These are phyloP conservation scores for Bubalus kerabau DNA, from an alignment of 2,113 vertebrate species.

Conservation along the genomic window DNA sequence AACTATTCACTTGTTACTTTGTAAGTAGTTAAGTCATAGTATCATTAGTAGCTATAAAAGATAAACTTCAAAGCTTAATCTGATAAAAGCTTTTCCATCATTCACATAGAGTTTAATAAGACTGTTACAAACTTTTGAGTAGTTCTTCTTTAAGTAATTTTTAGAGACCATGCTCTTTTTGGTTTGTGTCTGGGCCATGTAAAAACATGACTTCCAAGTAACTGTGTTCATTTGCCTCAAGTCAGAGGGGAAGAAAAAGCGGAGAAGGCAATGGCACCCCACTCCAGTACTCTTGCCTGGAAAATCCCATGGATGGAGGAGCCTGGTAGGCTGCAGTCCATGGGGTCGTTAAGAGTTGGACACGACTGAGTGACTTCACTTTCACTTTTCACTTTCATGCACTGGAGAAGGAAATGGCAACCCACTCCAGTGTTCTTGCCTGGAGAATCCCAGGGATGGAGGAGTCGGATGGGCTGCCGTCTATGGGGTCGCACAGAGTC, in stretches of 20 bases:
- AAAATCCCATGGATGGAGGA: too few species aligned
- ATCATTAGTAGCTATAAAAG: background rate
- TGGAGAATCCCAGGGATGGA: too few species aligned
- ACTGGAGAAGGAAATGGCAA: too few species aligned
- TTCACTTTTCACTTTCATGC: too few species aligned
- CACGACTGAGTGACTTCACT: too few species aligned
- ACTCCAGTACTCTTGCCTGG: too few species aligned
- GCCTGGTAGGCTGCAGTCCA: too few species aligned
- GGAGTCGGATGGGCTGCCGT: too few species aligned
- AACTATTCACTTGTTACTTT: background rate
- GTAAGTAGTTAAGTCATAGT: background rate
- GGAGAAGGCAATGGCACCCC: too few species aligned
- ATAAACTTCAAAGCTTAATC: background rate
- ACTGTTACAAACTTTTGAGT: background rate
- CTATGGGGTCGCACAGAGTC: too few species aligned
- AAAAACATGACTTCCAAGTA: background rate
- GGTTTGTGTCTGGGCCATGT: background rate
- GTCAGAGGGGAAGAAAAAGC: background rate
- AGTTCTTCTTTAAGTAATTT: background rate
- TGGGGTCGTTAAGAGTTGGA: too few species aligned
- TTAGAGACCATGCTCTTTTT: background rate
- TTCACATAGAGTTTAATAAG: background rate
- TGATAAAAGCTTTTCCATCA: background rate
- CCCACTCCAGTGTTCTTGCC: too few species aligned
- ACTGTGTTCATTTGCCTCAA: background rate